Conservation (phyloP, 2,797 vertebrate species). For the Sebastes miniatus region DNA sequence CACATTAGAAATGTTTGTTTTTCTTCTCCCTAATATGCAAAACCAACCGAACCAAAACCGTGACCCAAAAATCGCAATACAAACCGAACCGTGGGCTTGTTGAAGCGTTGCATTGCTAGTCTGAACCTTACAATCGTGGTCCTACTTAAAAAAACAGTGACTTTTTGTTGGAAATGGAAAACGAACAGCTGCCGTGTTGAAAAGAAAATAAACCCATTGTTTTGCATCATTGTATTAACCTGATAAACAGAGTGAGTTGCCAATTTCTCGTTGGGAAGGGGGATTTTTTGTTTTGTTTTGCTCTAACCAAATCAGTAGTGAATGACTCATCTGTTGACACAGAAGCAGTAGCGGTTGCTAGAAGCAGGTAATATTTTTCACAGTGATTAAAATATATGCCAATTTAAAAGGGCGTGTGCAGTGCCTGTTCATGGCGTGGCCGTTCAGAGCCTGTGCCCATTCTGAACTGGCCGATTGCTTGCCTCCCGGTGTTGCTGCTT, state of each 20-base stretch:
- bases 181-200: not conserved
- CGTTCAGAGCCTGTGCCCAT: too few species aligned
- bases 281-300: not conserved
- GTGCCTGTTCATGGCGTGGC: too few species aligned
- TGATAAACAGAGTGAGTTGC: not conserved
- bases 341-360: not conserved
- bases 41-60: too few species aligned
- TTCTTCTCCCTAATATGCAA: too few species aligned
- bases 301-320: not conserved
- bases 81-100: too few species aligned
- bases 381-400: not conserved
- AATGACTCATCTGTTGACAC: not conserved
- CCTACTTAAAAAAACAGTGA: not conserved
- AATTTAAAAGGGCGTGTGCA: not conserved
- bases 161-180: not conserved
- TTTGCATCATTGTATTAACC: not conserved
- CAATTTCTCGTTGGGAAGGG: not conserved
- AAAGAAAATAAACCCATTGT: not conserved
- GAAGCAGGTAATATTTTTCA: not conserved
- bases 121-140: not conserved
- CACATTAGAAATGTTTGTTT: too few species aligned
- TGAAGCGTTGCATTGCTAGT: too few species aligned
- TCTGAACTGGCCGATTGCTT: too few species aligned
- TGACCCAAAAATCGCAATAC: too few species aligned
- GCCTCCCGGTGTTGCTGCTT: too few species aligned